Evolutionary conservation across 92 coral and sea anemone species (phyloP).

Genomic region (Palythoa grandis): DNA sequence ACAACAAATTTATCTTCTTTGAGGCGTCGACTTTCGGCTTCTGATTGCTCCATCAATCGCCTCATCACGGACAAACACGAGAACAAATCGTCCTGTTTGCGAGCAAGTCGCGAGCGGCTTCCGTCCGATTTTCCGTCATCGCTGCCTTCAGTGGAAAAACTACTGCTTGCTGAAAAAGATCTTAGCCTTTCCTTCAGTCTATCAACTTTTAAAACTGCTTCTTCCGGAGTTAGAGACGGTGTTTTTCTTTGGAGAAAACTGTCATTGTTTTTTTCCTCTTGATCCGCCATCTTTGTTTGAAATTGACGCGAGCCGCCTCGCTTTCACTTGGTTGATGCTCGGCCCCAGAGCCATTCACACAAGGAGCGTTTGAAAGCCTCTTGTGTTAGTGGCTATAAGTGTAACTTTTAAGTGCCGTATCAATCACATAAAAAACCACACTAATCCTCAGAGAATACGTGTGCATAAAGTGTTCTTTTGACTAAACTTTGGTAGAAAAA

Average conservation of each 20-base stretch:
- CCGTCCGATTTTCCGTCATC: slow-evolving; percentile 68
- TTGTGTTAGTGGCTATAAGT: neutral
- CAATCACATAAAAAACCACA: neutral
- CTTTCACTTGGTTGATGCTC: slow-evolving; percentile 13
- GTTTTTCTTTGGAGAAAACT: slow-evolving; percentile 46
- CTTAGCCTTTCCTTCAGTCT: slow-evolving; percentile 72
- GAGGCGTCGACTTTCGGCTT: slow-evolving; percentile 89
- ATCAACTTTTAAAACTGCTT: slow-evolving; percentile 77
- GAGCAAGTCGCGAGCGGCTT: slow-evolving; percentile 60
- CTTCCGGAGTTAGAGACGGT: slow-evolving; percentile 59
- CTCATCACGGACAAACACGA: slow-evolving; percentile 96
- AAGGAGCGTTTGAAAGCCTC: neutral
- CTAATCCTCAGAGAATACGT: neutral
- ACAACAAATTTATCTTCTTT: slow-evolving; percentile 91
- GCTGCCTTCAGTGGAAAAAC: slow-evolving; percentile 65
- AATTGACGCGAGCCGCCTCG: slow-evolving; percentile 89
- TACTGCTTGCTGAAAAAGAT: slow-evolving; percentile 71
- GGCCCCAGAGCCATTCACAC: neutral
- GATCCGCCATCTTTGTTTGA: slow-evolving; percentile 44
- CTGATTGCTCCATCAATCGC: slow-evolving; percentile 97
- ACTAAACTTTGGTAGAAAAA: neutral
- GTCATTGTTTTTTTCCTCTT: slow-evolving; percentile 15
- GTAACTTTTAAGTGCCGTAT: neutral
- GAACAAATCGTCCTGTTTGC: slow-evolving; percentile 88
- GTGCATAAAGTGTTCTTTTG: neutral